phyloP scores from a whole-genome alignment of 2,888 invertebrate species.

The Megaustenia siamemsis region DNA sequence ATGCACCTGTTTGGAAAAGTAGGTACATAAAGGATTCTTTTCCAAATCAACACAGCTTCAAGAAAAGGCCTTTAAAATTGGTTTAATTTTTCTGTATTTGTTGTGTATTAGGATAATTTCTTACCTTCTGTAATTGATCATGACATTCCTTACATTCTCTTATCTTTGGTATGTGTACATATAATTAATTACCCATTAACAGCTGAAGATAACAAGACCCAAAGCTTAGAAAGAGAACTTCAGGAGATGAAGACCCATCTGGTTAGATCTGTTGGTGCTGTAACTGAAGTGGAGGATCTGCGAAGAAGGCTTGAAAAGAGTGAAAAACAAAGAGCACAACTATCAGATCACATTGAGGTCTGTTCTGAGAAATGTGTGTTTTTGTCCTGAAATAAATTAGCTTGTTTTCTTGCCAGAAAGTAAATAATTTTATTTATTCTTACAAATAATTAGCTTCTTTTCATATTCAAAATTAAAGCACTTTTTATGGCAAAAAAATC shows the following conservation, averaged over 20 bases:
- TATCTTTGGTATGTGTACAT: no score
- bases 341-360: slow-evolving; percentile 78
- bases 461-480: not conserved
- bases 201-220: slow-evolving; percentile 55
- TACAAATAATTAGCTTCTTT: not conserved
- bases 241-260: slow-evolving; percentile 72
- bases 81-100: no score
- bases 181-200: no score
- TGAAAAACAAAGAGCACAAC: slow-evolving; percentile 76
- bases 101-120: no score
- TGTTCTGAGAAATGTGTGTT: not conserved
- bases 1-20: no score
- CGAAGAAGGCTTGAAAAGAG: slow-evolving; percentile 73
- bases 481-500: not conserved
- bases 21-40: no score
- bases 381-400: not conserved
- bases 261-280: slow-evolving; percentile 69
- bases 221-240: slow-evolving; percentile 71
- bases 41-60: no score
- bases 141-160: no score
- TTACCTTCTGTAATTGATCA: no score
- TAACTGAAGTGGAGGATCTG: slow-evolving; percentile 72
- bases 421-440: not conserved
- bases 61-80: no score
- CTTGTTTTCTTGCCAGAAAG: not conserved